Evolutionary conservation across 1,140 invertebrate genomes (phyloP).

Genomic region (Anoplophora glabripennis): DNA sequence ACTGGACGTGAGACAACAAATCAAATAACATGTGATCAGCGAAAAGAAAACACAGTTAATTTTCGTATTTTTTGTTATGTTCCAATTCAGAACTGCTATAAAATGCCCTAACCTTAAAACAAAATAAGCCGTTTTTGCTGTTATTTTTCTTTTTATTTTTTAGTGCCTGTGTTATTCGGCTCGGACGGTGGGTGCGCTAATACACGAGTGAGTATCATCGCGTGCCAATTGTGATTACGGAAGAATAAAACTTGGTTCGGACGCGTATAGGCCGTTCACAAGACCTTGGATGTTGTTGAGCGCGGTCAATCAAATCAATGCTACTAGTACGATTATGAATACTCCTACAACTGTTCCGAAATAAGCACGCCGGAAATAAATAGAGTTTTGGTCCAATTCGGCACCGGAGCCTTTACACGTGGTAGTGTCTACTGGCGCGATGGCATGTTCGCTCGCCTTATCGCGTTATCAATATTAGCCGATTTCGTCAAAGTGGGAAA

Average conservation of each 20-base stretch:
- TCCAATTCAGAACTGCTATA: neutral
- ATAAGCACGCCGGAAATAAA: slow-evolving; percentile 13
- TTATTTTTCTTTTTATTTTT: slow-evolving; percentile 3
- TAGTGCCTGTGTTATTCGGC: neutral
- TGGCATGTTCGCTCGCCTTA: neutral
- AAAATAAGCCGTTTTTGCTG: neutral
- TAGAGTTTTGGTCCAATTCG: slow-evolving; percentile 1
- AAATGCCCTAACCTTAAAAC: slow-evolving; percentile 3
- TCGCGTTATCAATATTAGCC: slow-evolving; percentile 8
- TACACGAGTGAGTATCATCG: neutral
- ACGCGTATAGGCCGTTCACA: neutral
- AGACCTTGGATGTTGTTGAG: slow-evolving; percentile 3
- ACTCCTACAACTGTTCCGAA: slow-evolving; percentile 11
- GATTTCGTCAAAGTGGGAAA: slow-evolving; percentile 1
- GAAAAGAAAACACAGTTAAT: neutral
- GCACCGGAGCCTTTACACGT: neutral
- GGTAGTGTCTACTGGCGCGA: neutral
- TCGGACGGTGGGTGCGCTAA: neutral
- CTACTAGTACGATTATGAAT: slow-evolving; percentile 4
- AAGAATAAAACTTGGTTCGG: neutral
- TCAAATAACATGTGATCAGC: slow-evolving; percentile 2
- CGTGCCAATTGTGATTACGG: neutral
- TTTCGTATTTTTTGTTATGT: neutral
- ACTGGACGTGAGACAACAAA: neutral
- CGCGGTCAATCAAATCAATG: slow-evolving; percentile 5